These are phyloP conservation scores for Acrossocheilus fasciatus DNA, from an alignment of 2,797 vertebrate species.

Conservation along the genomic window DNA sequence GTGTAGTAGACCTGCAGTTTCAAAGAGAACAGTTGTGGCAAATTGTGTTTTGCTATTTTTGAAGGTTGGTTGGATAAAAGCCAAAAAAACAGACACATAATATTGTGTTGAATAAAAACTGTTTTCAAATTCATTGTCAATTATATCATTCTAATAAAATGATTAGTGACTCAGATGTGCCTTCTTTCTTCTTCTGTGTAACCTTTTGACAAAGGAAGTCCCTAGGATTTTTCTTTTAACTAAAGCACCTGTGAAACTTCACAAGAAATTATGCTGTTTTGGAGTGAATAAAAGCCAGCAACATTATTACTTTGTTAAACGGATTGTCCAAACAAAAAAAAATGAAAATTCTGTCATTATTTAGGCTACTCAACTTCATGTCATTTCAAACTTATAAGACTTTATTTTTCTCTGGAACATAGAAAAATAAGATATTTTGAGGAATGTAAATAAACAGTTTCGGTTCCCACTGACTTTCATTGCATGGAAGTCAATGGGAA, in stretches of 20 bases:
- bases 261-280: background rate
- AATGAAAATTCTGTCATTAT: background rate
- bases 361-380: background rate
- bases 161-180: slow-evolving; percentile 26
- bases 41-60: slow-evolving; percentile 38
- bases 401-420: background rate
- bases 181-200: slow-evolving; percentile 37
- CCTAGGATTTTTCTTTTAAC: background rate
- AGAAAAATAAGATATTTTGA: background rate
- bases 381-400: background rate
- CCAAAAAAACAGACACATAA: slow-evolving; percentile 17
- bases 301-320: background rate
- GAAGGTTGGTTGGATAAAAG: slow-evolving; percentile 25
- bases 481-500: background rate
- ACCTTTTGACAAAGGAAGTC: slow-evolving; percentile 9
- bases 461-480: background rate
- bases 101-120: slow-evolving; percentile 34
- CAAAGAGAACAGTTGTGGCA: slow-evolving; percentile 52
- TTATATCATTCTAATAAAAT: slow-evolving; percentile 29
- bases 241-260: slow-evolving; percentile 32
- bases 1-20: slow-evolving; percentile 46
- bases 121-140: slow-evolving; percentile 32
- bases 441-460: slow-evolving; percentile 1
- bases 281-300: background rate
- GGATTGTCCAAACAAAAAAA: background rate